Base-by-base conservation (phyloP, 2,888 invertebrate species). In the Hofmannophila pseudospretella region DNA sequence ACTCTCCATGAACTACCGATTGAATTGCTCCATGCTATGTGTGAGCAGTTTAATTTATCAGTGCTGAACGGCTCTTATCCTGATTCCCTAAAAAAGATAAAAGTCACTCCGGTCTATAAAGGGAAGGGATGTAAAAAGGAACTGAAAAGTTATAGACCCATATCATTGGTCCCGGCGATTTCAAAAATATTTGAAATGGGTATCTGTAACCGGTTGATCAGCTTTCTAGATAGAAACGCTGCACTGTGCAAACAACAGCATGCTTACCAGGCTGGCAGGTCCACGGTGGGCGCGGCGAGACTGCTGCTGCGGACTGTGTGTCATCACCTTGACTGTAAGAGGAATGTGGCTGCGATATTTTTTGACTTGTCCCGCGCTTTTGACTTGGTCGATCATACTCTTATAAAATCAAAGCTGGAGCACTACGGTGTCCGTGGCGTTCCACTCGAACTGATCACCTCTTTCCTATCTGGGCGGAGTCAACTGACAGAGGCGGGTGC, bases 131-230 rank as follows among this genome's bases (percentile, higher is more conserved):
- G 16, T 7, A 34, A 26, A 16, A 34, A 34, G 16, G 33, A 23
- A n/a, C n/a, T 23, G 2, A 34, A 34, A 22, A 26, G 16, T 9
- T 34, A 34, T 8, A 25, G 33, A 16, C 33, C 33, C 1, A 25
- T 34, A 23, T 34, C 33, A 5, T 7, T 34, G 8, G 33, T 34
- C 1, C 33, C 33, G 1, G 9, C 33, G 7, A 26, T 34, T 2
- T 34, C 26, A 1, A 34, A 34, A 34, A 20, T 34, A 9, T 34
- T 34, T 9, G 33, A 34, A 22, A 34, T 34, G 33, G 25, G 33
- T 2, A 34, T 34, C 3, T 34, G 33, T n/a, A 26, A 14, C 7
- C 20, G 33, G 2, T 10, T 34, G 2, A 7, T 1, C 2, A 9
- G 13, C 10, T 34, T 34, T 16, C 26, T 34, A 1, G 2, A 1